Base-by-base conservation (phyloP, 2,113 vertebrate species). In the Nothocercus julius region DNA sequence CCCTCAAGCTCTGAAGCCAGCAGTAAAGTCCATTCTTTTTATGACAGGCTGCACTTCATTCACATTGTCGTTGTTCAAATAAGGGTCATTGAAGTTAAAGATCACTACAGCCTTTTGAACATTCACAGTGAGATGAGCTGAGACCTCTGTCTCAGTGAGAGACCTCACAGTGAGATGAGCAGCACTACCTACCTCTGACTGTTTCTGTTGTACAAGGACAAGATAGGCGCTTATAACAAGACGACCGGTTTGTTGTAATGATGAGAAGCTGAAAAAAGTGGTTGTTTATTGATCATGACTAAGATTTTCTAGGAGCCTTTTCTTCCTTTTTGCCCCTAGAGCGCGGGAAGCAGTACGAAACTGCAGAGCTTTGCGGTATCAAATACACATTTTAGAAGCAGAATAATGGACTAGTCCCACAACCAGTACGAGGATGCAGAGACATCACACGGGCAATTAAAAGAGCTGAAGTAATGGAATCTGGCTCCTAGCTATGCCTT, bases 401-500 rank as follows among this genome's bases (percentile, higher is more conserved):
- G 62, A 80, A 83, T 12, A 61, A 82, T 80, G 20, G 28, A 6
- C 11, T 68, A 44, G 20, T 89, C 32, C 17, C 69, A 67, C 4
- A 75, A 76, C 3, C 12, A 56, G 28, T 34, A 74, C 70, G 13
- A 67, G 18, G 88, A 67, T 5, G 30, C 16, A 70, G 30, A 45
- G 32, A 81, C 69, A 86, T 84, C 56, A 76, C 62, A 78, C 17
- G 45, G 44, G 47, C 77, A 90, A 90, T 90, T 90, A 75, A 75
- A 84, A 87, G 61, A 86, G 42, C 44, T n/a, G 38, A 78, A 90
- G 83, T 68, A 87, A 86, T 90, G 84, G 84, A 92, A 95, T 93
- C n/a, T 95, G 58, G 73, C 83, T 96, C 84, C 76, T 75, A 84
- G 88, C 86, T 90, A 86, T 86, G 70, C 77, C 25, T 87, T 75